Conservation (phyloP, 2,797 vertebrate genomes). For the Vultur gryphus region DNA sequence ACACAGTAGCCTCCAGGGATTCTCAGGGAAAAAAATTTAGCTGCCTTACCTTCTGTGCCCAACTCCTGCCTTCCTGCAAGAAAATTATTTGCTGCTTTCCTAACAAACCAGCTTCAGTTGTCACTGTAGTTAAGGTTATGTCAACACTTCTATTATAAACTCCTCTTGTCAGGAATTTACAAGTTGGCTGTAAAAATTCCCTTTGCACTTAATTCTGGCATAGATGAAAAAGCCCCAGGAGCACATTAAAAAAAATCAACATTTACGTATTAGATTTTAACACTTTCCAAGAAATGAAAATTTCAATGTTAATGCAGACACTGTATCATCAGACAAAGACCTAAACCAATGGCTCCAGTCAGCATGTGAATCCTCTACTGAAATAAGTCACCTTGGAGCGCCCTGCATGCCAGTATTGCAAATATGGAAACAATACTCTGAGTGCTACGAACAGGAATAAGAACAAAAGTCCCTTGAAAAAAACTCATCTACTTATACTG, state of each 20-base stretch:
- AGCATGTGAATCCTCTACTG: not conserved
- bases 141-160: constrained; percentile 66
- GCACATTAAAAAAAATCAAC: not conserved
- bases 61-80: constrained; percentile 34
- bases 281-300: constrained; percentile 30
- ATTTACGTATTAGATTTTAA: constrained; percentile 8
- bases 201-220: constrained; percentile 48
- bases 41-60: constrained; percentile 40
- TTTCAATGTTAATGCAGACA: not conserved
- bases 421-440: not conserved
- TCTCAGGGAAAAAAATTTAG: constrained; percentile 33
- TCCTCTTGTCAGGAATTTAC: constrained; percentile 66
- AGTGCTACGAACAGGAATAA: not conserved
- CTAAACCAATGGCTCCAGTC: not conserved
- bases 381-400: not conserved
- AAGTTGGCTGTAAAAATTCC: constrained; percentile 54
- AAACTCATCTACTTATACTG: not conserved
- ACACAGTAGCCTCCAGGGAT: constrained; percentile 37
- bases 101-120: constrained; percentile 50
- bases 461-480: not conserved
- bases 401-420: not conserved
- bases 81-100: constrained; percentile 49
- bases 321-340: not conserved
- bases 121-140: constrained; percentile 62
- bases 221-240: constrained; percentile 27